A percentile compares a stretch with the other conserved stretches of the same genome.
These are phyloP conservation scores for Brachionus rotundiformis DNA, from an alignment of 1,140 invertebrate genomes.

Conservation along the genomic window DNA sequence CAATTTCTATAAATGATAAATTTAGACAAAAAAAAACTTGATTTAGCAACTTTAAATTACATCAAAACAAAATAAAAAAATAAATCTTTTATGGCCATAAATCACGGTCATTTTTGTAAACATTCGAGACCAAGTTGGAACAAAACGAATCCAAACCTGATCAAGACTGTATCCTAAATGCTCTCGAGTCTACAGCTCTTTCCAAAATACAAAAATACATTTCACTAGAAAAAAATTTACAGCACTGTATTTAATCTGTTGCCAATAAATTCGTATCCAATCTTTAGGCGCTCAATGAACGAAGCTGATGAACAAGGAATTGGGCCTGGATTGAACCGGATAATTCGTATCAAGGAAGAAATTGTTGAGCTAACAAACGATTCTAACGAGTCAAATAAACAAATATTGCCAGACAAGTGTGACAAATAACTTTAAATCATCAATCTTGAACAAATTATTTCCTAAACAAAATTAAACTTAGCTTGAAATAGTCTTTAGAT, in stretches of 20 bases:
- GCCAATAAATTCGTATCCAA: neutral
- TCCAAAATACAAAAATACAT: neutral
- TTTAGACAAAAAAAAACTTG: constrained; percentile 4
- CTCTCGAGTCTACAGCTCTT: neutral
- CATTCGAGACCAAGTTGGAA: neutral
- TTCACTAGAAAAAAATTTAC: constrained; percentile 5
- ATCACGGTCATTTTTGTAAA: neutral
- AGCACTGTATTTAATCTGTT: neutral
- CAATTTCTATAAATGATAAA: neutral
- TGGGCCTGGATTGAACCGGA: constrained; percentile 1
- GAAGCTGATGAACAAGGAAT: neutral
- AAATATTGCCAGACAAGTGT: neutral
- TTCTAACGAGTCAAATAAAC: neutral
- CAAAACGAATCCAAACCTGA: neutral
- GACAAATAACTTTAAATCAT: constrained; percentile 7
- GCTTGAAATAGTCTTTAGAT: constrained; percentile 30
- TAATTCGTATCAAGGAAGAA: too few relatives aligned
- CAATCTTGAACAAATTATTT: neutral
- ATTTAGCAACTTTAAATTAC: constrained; percentile 15
- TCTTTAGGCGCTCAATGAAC: neutral
- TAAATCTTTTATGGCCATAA: neutral
- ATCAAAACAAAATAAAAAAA: neutral
- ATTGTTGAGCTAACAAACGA: neutral
- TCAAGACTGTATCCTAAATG: neutral
- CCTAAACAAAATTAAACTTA: neutral